Evolutionary conservation across 2,888 invertebrate species (phyloP), one percentile per base, ranked within the genome.

Genomic region (Eristalis arbustorum): DNA sequence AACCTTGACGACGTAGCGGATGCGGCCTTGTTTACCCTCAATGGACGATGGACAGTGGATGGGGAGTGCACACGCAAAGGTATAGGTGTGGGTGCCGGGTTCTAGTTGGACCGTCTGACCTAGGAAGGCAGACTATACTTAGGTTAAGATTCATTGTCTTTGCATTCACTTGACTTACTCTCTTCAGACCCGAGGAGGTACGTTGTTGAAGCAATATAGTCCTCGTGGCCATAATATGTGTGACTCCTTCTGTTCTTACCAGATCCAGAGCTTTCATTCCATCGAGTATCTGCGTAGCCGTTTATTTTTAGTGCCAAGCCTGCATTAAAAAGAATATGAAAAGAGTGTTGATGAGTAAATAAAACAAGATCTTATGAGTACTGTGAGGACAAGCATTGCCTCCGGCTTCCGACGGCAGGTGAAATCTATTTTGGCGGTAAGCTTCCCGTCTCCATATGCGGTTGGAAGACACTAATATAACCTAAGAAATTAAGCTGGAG

Each of bases 1-100:
- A 1, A 96, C 96, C 91, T 96, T 89, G 0, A 90, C 90, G 90
- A 94, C 93, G 90, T 96, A 96, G 2, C 95, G 91, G 31, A 95
- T 91, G 76, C 93, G 93, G 0, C 95, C 95, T 11, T 92, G 88
- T 0, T 89, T 64, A 0, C 93, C 93, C 80, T 94, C 94, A 89
- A 93, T 94, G 0, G 94, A 94, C 0, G 94, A 93, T 0, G 95
- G 95, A 67, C 94, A 93, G 42, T 91, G 90, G 0, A 71, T 68
- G 0, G 95, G 95, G 28, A 95, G 90, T 5, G 90, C 91, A 66
- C 93, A 94, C 28, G 93, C 90, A 89, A 95, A 94, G 1, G 92
- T 92, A 85, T 93, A 94, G 0, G 92, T 93, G 75, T 94, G 93
- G 2, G 91, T 90, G 5, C 95, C 95, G 0, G 93, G 91, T 10